These are phyloP conservation scores for Endomychus coccineus DNA, from an alignment of 2,888 invertebrate species.

Conservation along the genomic window DNA sequence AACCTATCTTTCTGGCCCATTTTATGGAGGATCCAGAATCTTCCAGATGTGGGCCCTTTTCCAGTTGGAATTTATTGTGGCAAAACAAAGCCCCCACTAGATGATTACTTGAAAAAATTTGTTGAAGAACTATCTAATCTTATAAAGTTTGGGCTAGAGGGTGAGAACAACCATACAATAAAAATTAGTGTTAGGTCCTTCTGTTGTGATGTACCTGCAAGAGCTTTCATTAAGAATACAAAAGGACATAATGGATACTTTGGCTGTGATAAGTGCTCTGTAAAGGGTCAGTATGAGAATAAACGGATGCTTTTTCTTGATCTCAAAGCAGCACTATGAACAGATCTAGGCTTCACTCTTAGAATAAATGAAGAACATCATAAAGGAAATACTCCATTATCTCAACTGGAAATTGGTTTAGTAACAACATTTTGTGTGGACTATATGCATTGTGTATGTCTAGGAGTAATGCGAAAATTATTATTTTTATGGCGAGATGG, in stretches of 20 bases:
- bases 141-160: slow-evolving; percentile 12
- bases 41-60: slow-evolving; percentile 7
- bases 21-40: slow-evolving; percentile 13
- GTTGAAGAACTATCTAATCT: slow-evolving; percentile 16
- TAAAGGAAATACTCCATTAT: slow-evolving; percentile 19
- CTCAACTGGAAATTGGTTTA: slow-evolving; percentile 17
- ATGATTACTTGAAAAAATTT: slow-evolving; percentile 18
- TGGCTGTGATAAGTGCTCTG: slow-evolving; percentile 24
- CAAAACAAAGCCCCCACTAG: slow-evolving; percentile 18
- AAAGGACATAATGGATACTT: slow-evolving; percentile 22
- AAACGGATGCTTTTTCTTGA: slow-evolving; percentile 20
- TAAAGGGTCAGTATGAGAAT: slow-evolving; percentile 18
- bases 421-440: slow-evolving; percentile 20
- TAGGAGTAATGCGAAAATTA: slow-evolving; percentile 24
- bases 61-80: slow-evolving; percentile 20
- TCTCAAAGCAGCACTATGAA: slow-evolving; percentile 20
- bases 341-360: slow-evolving; percentile 16
- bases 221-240: slow-evolving; percentile 19
- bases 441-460: slow-evolving; percentile 24
- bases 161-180: slow-evolving; percentile 6
- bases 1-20: slow-evolving; percentile 19
- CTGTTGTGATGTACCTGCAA: slow-evolving; percentile 21
- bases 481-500: slow-evolving; percentile 23
- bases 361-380: slow-evolving; percentile 17
- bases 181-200: slow-evolving; percentile 14